Evolutionary conservation across 92 coral and sea anemone species (phyloP).

Genomic region (Ricordea florida): DNA sequence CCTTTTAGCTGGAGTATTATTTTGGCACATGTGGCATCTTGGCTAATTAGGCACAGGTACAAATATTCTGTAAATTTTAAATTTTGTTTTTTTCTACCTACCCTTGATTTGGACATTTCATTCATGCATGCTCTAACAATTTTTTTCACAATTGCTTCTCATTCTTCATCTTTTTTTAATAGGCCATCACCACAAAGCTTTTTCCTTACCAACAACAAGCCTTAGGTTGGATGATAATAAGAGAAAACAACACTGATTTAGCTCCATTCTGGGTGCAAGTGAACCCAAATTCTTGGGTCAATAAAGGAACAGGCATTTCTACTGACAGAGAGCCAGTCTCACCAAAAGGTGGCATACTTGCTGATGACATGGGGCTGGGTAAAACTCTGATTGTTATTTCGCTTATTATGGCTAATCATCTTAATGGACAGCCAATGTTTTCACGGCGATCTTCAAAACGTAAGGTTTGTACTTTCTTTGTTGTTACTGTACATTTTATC

Average conservation of each 20-base stretch:
- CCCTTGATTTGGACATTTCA: not conserved
- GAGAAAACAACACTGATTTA: constrained; percentile 74
- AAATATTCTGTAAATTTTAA: not conserved
- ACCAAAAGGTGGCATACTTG: constrained; percentile 83
- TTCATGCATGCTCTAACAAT: too few species aligned
- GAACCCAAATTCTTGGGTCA: constrained; percentile 59
- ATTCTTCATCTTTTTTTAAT: not conserved
- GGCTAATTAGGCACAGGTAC: too few species aligned
- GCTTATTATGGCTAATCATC: constrained; percentile 79
- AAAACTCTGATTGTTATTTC: constrained; percentile 79
- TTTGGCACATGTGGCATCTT: too few species aligned
- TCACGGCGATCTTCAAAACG: constrained; percentile 24
- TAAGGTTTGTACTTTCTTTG: not conserved
- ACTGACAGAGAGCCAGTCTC: constrained; percentile 67
- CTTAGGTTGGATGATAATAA: constrained; percentile 79
- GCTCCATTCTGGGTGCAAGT: constrained; percentile 78
- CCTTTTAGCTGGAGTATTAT: too few species aligned
- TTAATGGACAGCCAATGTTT: constrained; percentile 83
- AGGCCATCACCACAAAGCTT: constrained; percentile 77
- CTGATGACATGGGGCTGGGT: constrained; percentile 94
- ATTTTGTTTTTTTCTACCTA: not conserved
- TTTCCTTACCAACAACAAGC: constrained; percentile 84
- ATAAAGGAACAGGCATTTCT: constrained; percentile 69
- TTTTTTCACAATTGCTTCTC: too few species aligned
- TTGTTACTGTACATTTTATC: not conserved